Base-by-base conservation (phyloP, 2,113 vertebrate species). In the Pongo pygmaeus region DNA sequence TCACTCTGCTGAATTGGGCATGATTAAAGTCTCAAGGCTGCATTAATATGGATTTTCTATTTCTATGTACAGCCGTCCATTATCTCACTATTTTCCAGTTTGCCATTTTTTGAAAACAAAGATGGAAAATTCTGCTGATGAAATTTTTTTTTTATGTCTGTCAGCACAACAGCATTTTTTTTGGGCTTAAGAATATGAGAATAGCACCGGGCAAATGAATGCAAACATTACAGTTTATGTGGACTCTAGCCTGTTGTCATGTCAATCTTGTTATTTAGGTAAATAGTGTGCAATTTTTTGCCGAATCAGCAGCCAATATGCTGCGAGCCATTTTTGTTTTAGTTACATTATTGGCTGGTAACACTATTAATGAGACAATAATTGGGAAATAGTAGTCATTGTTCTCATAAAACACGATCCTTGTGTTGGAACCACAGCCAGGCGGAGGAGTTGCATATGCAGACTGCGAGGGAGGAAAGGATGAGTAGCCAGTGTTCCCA, bases 301-400 rank as follows among this genome's bases (percentile, higher is more conserved):
- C 99, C 88, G 98, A 98, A 98, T 99, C 99, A 99, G 99, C 99
- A 99, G 98, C 98, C 98, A 98, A 48, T 98, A 97, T 97, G 97
- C 98, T 98, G 95, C 86, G 50, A 97, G 98, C 98, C 98, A 95
- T 98, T 99, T 99, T 99, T 98, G 98, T 98, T 97, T 98, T 96
- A 98, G 98, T 98, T 97, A 95, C 98, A 64, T 97, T 98, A 98
- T 99, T 98, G 98, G 98, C 98, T 98, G 98, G 98, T 97, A 93
- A 93, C 97, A 96, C 99, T 99, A 99, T 99, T 99, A 99, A 99
- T 99, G 99, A 99, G 98, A 98, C 98, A 98, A 98, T 99, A 99
- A 99, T 99, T 99, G 99, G 99, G 99, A 99, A 99, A 99, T 99
- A 98, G 98, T 98, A 98, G 98, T 98, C 97, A 97, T 98, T 98